Evolutionary conservation across 2,797 vertebrate genomes (phyloP), one percentile per base, ranked within the genome.

Genomic region (Salarias fasciatus): DNA sequence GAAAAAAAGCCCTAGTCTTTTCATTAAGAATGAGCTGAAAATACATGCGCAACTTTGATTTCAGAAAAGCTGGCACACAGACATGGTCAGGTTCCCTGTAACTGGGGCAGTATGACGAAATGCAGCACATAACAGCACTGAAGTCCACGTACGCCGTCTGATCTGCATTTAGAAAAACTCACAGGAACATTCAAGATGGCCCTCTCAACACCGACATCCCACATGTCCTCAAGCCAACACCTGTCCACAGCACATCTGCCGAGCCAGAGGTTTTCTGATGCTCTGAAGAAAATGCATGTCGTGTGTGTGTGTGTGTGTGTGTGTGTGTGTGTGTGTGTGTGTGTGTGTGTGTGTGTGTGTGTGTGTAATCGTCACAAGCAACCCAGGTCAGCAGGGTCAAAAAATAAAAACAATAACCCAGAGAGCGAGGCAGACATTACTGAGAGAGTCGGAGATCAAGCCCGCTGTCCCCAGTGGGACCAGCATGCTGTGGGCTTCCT

Each of bases 211-310:
- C 31, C 60, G 36, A 47, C 0, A 1, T 50, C 52, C 53, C 40
- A 29, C 31, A 35, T 10, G 3, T 48, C 53, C 38, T 29, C 31
- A 35, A 10, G 3, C 48, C 75, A n/a, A n/a, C n/a, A 65, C 58
- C 70, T 53, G 68, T 37, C 43, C 60, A 48, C 73, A 68, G 56
- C 46, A 28, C 8, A 2, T 12, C 12, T 14, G 56, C 43, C 0
- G 53, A 82, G 83, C 82, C 83, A 77, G 56, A 90, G 83, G 83
- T 83, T 24, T 87, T 82, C 75, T 69, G 63, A 80, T 79, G 82
- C 14, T 4, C 61, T 47, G 75, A 11, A 8, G 37, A 62, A 44
- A 70, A 71, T 75, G 72, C 63, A 24, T 31, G 54, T 56, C 35
- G 52, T 41, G 53, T 57, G 33, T 35, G 33, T 3, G 33, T 35